A percentile compares a stretch with the other conserved stretches of the same genome.
Conservation (phyloP, 2,888 invertebrate genomes). For the Platerodrilus igneus region DNA sequence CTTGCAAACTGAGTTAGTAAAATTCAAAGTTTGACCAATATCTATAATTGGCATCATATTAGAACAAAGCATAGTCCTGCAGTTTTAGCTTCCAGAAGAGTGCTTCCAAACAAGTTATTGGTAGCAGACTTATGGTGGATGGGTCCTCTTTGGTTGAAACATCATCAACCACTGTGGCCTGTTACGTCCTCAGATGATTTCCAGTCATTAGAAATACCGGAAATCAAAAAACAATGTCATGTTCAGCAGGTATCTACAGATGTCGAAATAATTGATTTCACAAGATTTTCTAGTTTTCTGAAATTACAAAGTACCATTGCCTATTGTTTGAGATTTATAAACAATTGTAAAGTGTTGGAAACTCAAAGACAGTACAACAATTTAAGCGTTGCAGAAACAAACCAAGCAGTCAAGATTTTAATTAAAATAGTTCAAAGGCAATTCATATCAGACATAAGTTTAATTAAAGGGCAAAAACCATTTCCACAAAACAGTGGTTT, state of each 20-base stretch:
- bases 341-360: slow-evolving; percentile 1
- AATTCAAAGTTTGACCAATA: neutral
- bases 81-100: slow-evolving; percentile 4
- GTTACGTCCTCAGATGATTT: too few relatives aligned
- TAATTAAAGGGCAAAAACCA: neutral
- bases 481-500: slow-evolving; percentile 7
- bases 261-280: neutral
- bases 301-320: slow-evolving; percentile 10
- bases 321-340: slow-evolving; percentile 7
- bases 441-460: slow-evolving; percentile 2
- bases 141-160: slow-evolving; percentile 4
- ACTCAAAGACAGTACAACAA: neutral
- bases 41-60: slow-evolving; percentile 1
- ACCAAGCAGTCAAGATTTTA: neutral
- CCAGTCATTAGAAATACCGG: too few relatives aligned
- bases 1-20: slow-evolving; percentile 1
- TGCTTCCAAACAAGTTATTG: neutral
- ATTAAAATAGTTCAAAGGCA: slow-evolving; percentile 7
- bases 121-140: slow-evolving; percentile 4
- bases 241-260: neutral
- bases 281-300: slow-evolving; percentile 5
- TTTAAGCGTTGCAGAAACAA: slow-evolving; percentile 6
- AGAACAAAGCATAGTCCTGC: slow-evolving; percentile 5
- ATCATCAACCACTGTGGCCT: neutral
- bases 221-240: neutral